Evolutionary conservation across 2,113 vertebrate species (phyloP), one percentile per base, ranked within the genome.

Genomic region (Anolis sagrei): DNA sequence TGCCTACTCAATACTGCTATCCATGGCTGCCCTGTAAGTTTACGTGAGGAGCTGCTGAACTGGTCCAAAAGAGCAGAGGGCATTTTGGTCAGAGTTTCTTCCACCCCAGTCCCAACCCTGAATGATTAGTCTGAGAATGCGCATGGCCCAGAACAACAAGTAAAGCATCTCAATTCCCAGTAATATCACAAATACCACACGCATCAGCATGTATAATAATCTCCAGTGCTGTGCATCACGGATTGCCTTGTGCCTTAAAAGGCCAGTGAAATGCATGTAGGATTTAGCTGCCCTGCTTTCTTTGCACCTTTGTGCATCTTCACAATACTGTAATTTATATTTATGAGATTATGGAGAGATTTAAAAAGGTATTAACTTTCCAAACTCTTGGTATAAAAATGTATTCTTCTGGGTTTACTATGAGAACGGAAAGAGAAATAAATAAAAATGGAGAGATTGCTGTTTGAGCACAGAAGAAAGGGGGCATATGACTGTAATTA

Each of bases 321-420:
- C 64, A 85, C 80, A 91, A 75, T 81, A 85, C 84, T 90, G 76
- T 75, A 83, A 93, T 95, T 93, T 93, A 87, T 91, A 91, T 93
- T 93, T 93, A 93, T 93, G 92, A 94, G 91, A 91, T 93, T 90
- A 92, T 3, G 58, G 76, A 72, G 81, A 91, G 82, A 91, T 91
- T 87, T 84, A 62, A 86, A 80, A 62, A 77, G 79, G 84, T 83
- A 54, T 14, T 78, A 89, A 89, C 49, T 81, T 88, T 82, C 21
- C 72, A 88, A 88, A 87, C 76, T 72, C 81, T 79, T 9, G 0
- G 51, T 88, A 62, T 3, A 2, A 74, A 76, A 48, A 62, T 54
- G 7, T 2, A 88, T 88, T 73, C 49, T 19, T 91, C 85, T 1
- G 1, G 81, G 0, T 86, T 90, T 66, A 54, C 29, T 49, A 54